Conservation (phyloP, 1,140 invertebrate genomes). For the Aphaenogaster floridana region DNA sequence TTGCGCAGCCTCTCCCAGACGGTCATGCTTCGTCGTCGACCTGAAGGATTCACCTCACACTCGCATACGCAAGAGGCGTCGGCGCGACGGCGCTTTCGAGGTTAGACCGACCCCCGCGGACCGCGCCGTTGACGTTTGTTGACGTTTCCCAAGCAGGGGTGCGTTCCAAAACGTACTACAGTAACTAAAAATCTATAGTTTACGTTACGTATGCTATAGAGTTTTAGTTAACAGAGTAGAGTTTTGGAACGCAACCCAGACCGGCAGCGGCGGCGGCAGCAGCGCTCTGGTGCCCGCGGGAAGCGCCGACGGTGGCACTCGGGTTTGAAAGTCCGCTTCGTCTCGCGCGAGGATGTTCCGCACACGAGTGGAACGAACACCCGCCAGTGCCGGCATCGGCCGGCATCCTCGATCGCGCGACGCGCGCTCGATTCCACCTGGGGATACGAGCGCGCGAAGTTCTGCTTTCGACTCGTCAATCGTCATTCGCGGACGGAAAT, state of each 20-base stretch:
- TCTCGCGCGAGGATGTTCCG: too few species aligned
- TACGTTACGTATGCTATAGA: too few species aligned
- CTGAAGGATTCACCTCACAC: not conserved
- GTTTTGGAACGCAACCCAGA: too few species aligned
- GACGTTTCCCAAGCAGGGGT: slow-evolving; percentile 7
- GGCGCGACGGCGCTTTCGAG: slow-evolving; percentile 13
- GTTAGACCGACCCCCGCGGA: slow-evolving; percentile 41
- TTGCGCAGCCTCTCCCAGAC: slow-evolving; percentile 85
- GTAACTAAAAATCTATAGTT: too few species aligned
- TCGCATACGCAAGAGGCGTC: slow-evolving; percentile 44
- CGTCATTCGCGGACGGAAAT: not conserved
- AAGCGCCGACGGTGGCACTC: not conserved
- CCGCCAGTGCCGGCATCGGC: too few species aligned
- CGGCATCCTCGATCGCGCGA: too few species aligned
- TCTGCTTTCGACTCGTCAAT: not conserved
- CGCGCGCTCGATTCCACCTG: too few species aligned
- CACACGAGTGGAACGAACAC: too few species aligned
- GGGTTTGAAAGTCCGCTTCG: too few species aligned
- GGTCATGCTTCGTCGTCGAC: slow-evolving; percentile 76
- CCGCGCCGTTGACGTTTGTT: too few species aligned
- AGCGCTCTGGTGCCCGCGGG: not conserved
- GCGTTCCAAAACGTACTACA: too few species aligned
- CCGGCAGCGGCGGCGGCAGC: not conserved
- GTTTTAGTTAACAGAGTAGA: too few species aligned
- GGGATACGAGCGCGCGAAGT: not conserved